Percentiles rank a stretch among this genome's conserved stretches.
Conservation (phyloP, 2,888 invertebrate species). For the Melitaea athalia region DNA sequence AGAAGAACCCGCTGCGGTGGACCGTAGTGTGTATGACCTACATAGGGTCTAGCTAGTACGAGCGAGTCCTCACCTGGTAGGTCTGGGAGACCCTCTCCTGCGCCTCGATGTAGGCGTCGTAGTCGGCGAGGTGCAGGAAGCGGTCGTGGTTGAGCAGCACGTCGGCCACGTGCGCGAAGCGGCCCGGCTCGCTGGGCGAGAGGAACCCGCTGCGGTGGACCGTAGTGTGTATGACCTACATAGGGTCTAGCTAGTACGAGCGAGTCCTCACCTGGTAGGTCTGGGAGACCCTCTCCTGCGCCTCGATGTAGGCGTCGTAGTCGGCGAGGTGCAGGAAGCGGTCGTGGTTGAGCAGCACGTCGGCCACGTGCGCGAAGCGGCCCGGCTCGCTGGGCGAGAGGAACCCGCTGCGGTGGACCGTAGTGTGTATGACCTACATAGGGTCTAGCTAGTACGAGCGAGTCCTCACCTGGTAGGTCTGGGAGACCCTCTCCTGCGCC, state of each 20-base stretch:
- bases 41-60: no score
- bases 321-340: constrained; percentile 97
- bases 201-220: constrained; percentile 97
- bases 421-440: constrained; percentile 39
- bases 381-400: constrained; percentile 96
- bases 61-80: constrained; percentile 86
- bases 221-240: constrained; percentile 40
- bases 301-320: constrained; percentile 95
- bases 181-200: constrained; percentile 94
- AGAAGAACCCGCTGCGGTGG: constrained; percentile 97
- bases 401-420: constrained; percentile 95
- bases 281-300: constrained; percentile 93
- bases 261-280: constrained; percentile 88
- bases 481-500: constrained; percentile 94
- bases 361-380: constrained; percentile 94
- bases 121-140: constrained; percentile 97
- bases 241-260: no score
- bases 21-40: constrained; percentile 42
- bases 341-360: constrained; percentile 96
- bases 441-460: no score
- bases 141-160: constrained; percentile 96
- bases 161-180: constrained; percentile 95
- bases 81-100: constrained; percentile 94
- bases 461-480: constrained; percentile 89
- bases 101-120: constrained; percentile 94